phyloP scores from a whole-genome alignment of 2,113 vertebrate species.

The Hemichromis elongatus region DNA sequence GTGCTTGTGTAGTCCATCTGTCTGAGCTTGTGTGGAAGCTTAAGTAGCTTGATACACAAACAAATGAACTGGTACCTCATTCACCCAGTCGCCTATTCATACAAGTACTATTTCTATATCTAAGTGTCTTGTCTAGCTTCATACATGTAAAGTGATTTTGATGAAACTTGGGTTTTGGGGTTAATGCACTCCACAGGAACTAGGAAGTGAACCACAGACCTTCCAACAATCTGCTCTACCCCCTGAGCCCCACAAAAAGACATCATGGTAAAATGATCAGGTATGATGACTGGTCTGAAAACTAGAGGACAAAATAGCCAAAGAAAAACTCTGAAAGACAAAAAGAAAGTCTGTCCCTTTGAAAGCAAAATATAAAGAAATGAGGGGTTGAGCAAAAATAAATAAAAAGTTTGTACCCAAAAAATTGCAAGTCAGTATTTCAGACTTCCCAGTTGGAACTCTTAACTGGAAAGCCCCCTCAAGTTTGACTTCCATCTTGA shows the following conservation, averaged over 20 bases:
- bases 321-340: background rate
- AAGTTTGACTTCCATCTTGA: background rate
- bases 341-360: background rate
- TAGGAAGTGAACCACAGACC: background rate
- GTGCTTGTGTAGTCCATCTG: background rate
- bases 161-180: background rate
- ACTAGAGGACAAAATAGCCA: background rate
- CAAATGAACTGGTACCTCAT: too few relatives aligned
- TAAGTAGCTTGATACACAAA: background rate
- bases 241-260: background rate
- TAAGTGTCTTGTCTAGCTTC: background rate
- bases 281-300: background rate
- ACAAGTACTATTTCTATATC: too few relatives aligned
- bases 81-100: too few relatives aligned
- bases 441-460: background rate
- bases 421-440: background rate
- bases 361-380: background rate
- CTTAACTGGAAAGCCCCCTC: background rate
- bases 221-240: background rate
- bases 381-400: background rate
- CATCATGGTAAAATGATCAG: background rate
- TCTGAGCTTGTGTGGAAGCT: background rate
- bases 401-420: background rate
- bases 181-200: background rate
- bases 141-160: background rate